phyloP scores from a whole-genome alignment of 2,113 vertebrate species.

The Sakesphorus luctuosus region DNA sequence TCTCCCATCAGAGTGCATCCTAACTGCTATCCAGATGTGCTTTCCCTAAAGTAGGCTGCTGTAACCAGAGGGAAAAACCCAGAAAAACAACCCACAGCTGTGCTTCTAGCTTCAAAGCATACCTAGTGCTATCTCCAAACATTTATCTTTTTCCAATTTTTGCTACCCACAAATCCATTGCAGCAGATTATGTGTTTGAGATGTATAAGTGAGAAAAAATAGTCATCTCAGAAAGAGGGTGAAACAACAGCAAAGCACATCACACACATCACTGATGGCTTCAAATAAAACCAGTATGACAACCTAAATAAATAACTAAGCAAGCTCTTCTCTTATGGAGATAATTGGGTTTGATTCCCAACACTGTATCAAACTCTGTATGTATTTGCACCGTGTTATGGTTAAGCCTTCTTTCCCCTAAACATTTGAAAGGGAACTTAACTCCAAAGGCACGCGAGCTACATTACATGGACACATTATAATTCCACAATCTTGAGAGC shows the following conservation, averaged over 20 bases:
- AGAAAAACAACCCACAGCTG: not conserved
- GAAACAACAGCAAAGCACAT: not conserved
- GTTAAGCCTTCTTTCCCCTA: constrained; percentile 10
- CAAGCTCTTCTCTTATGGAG: constrained; percentile 39
- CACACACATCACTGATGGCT: not conserved
- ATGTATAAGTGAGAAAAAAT: not conserved
- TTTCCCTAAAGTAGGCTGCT: not conserved
- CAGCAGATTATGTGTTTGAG: not conserved
- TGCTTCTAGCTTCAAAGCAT: not conserved
- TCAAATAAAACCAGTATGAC: not conserved
- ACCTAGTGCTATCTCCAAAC: not conserved
- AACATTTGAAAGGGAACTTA: constrained; percentile 6
- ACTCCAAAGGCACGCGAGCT: constrained; percentile 35
- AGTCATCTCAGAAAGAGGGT: not conserved
- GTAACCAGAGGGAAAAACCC: not conserved
- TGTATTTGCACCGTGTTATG: constrained; percentile 11
- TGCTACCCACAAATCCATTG: not conserved
- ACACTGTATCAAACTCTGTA: constrained; percentile 45
- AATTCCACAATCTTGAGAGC: constrained; percentile 29
- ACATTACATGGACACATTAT: constrained; percentile 29
- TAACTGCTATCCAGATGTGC: not conserved
- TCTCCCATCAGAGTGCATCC: not conserved
- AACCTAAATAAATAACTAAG: constrained; percentile 7
- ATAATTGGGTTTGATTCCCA: constrained; percentile 45
- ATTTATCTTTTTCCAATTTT: not conserved